These are phyloP conservation scores for Drosophila antonietae DNA, from an alignment of 2,888 invertebrate genomes.

Conservation along the genomic window DNA sequence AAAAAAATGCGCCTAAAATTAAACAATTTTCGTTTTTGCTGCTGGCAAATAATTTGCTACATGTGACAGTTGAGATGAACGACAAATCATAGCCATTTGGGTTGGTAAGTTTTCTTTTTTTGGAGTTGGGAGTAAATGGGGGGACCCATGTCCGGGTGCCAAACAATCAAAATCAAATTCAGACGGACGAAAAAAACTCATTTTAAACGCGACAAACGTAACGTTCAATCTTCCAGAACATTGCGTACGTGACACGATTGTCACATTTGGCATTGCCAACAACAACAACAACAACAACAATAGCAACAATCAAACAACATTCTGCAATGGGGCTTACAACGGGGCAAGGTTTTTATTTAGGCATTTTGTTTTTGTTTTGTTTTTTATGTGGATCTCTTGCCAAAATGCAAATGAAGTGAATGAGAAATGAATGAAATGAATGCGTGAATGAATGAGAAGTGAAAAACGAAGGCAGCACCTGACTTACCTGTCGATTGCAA, in stretches of 20 bases:
- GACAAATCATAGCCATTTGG: slow-evolving; percentile 50
- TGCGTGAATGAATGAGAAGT: slow-evolving; percentile 40
- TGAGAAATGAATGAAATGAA: slow-evolving; percentile 41
- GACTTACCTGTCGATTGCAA: slow-evolving; percentile 36
- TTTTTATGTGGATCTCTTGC: slow-evolving; percentile 33
- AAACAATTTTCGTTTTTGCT: slow-evolving; percentile 68
- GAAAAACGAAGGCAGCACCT: slow-evolving; percentile 66
- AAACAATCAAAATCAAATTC: slow-evolving; percentile 81
- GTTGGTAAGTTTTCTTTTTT: slow-evolving; percentile 4
- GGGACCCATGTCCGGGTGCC: slow-evolving; percentile 61
- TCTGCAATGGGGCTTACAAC: slow-evolving; percentile 41
- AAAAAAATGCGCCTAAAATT: slow-evolving; percentile 65
- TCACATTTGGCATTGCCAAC: slow-evolving; percentile 67
- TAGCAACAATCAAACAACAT: slow-evolving; percentile 13
- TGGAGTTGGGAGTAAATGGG: neutral
- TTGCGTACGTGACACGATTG: slow-evolving; percentile 82
- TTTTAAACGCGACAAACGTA: slow-evolving; percentile 83
- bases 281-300: slow-evolving; percentile 23
- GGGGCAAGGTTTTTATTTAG: slow-evolving; percentile 58
- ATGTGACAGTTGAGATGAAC: slow-evolving; percentile 60
- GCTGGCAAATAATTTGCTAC: slow-evolving; percentile 67
- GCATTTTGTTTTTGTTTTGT: slow-evolving; percentile 28
- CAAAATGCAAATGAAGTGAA: slow-evolving; percentile 72
- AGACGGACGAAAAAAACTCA: slow-evolving; percentile 70
- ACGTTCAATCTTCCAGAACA: slow-evolving; percentile 84